Evolutionary conservation across 2,797 vertebrate genomes (phyloP), one percentile per base, ranked within the genome.

Genomic region (Dromococcyx pavoninus): DNA sequence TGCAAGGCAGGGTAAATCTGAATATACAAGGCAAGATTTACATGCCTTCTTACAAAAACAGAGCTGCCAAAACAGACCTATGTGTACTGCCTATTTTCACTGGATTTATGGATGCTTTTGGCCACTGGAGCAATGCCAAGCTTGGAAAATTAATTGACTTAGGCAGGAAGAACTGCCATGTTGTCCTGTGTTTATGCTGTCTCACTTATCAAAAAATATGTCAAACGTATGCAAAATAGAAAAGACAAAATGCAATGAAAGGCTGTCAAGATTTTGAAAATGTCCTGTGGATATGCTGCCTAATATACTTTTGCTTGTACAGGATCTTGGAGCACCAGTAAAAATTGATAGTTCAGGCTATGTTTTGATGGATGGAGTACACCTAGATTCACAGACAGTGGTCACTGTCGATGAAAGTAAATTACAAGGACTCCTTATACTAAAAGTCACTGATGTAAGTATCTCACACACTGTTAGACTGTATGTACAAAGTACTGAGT

Each of bases 281-380:
- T 22, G 10, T 67, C 35, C 19, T 65, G 3, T 77, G 53, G 17
- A 11, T 81, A 11, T 51, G 24, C 24, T 89, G 35, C 37, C 80
- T 69, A n/a, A 30, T 54, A 18, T 3, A 62, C 13, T 66, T 58
- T 61, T 50, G 7, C 44, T 86, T 81, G n/a, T 89, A 19, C 65
- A 99, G 98, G 96, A 95, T 76, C 97, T 97, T 97, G 98, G 98
- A 13, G 93, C 95, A 93, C 98, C 98, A 7, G 72, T 95, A 58
- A 97, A 80, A 96, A 94, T 98, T 50, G 88, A 97, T 22, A 94
- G 96, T 5, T 98, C 98, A 10, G 98, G 97, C 21, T 97, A 94
- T 8, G 48, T 98, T 71, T 62, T 97, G 19, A 48, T 97, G 60
- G 97, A 96, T 61, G 82, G 96, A 58, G 53, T 74, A 48, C 86